These are phyloP conservation scores for Megaustenia siamemsis DNA, from an alignment of 2,888 invertebrate species.

Conservation along the genomic window DNA sequence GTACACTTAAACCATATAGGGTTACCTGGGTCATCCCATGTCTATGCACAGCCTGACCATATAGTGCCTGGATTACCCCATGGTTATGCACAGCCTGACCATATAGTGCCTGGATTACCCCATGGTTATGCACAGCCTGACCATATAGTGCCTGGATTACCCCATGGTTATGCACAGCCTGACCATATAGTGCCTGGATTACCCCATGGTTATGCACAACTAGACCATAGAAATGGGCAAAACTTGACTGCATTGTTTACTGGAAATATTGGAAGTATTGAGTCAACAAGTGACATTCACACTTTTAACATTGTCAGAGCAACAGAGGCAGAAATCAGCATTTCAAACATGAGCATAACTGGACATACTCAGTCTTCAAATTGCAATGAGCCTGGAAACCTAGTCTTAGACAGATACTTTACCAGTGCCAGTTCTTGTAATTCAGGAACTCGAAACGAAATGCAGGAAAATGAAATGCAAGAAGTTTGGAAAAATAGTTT, in stretches of 20 bases:
- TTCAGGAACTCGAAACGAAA: neutral
- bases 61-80: neutral
- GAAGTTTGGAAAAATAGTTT: neutral
- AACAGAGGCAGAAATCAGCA: neutral
- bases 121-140: neutral
- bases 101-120: no score
- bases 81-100: neutral
- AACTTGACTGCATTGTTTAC: neutral
- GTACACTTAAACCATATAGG: neutral
- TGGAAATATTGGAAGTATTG: neutral
- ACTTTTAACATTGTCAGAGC: no score
- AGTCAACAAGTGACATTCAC: conserved; percentile 21
- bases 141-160: no score
- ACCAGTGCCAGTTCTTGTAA: neutral
- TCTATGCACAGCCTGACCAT: neutral
- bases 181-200: neutral
- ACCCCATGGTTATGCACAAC: neutral
- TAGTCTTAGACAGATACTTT: neutral
- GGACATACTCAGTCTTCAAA: neutral
- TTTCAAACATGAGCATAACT: neutral
- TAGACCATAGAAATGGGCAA: neutral
- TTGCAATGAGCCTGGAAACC: neutral
- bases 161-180: neutral
- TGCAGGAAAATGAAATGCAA: neutral
- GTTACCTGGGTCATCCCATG: no score